phyloP scores from a whole-genome alignment of 2,113 vertebrate genomes.

The Steatornis caripensis region DNA sequence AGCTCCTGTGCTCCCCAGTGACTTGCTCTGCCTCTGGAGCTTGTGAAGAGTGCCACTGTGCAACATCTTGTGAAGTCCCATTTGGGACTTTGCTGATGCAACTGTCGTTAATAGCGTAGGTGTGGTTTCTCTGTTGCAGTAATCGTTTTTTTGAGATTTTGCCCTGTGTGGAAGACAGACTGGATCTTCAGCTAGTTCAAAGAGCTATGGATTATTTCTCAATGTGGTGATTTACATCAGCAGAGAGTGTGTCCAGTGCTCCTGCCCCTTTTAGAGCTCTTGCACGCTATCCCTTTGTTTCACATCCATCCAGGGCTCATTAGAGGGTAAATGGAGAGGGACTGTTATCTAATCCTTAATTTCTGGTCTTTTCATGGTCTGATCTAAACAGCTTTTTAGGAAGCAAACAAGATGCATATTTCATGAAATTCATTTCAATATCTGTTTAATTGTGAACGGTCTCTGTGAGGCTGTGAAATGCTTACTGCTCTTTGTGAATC shows the following conservation, averaged over 20 bases:
- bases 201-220: neutral
- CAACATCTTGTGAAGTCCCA: neutral
- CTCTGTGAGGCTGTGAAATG: neutral
- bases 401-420: constrained; percentile 67
- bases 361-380: constrained; percentile 33
- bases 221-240: neutral
- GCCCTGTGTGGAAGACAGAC: neutral
- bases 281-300: neutral
- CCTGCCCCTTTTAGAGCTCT: neutral
- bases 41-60: neutral
- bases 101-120: accelerated
- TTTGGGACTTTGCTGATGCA: neutral
- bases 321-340: neutral
- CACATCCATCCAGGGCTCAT: neutral
- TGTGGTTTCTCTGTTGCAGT: neutral
- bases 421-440: constrained; percentile 59
- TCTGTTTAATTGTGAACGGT: constrained; percentile 63
- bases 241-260: neutral
- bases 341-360: constrained; percentile 27
- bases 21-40: neutral
- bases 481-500: neutral
- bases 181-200: neutral
- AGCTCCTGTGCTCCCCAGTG: neutral
- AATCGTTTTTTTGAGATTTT: neutral
- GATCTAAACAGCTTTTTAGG: constrained; percentile 52